Evolutionary conservation across 2,113 vertebrate species (phyloP), one percentile per base, ranked within the genome.

Genomic region (Anas platyrhynchos): DNA sequence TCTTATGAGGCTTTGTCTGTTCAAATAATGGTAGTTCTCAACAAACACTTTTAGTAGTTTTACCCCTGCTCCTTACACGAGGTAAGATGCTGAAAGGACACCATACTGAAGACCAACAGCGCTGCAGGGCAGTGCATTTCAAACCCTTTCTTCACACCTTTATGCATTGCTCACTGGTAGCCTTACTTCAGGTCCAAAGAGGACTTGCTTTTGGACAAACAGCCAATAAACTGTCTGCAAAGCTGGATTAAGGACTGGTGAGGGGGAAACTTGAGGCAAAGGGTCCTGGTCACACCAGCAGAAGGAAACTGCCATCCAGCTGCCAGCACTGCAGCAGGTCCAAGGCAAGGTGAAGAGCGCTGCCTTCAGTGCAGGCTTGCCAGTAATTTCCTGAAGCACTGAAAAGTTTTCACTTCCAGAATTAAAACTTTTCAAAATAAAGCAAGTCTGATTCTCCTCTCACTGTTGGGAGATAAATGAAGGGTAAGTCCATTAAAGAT

Each of bases 401-500:
- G 80, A 65, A 54, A 88, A 91, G 79, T 94, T 95, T 94, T 67
- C 73, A 21, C 62, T 92, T 85, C 31, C 18, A 91, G 86, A 91
- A 96, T 88, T 75, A 91, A 95, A 95, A 84, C 88, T 94, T 82
- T 84, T 48, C 0, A 3, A 86, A 95, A 71, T 82, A 92, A 90
- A 96, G 74, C 15, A 36, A n/a, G 58, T 87, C 67, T 87, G 93
- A 87, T 66, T 80, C 69, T 79, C 72, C 17, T 75, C 38, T 94
- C 5, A 8, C 83, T 93, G 83, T 55, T 46, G 21, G 90, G 75
- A 93, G 92, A 94, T 93, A 96, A 95, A 94, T 80, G 91, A 93
- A 93, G 81, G 63, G 69, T 82, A 95, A 93, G 73, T 66, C 91
- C 91, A 66, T 89, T 89, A 95, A 87, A 96, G 93, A 97, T 94